Percentiles rank a stretch among this genome's conserved stretches.
Evolutionary conservation across 2,113 vertebrate species (phyloP).

Genomic region (Takifugu bimaculatus): DNA sequence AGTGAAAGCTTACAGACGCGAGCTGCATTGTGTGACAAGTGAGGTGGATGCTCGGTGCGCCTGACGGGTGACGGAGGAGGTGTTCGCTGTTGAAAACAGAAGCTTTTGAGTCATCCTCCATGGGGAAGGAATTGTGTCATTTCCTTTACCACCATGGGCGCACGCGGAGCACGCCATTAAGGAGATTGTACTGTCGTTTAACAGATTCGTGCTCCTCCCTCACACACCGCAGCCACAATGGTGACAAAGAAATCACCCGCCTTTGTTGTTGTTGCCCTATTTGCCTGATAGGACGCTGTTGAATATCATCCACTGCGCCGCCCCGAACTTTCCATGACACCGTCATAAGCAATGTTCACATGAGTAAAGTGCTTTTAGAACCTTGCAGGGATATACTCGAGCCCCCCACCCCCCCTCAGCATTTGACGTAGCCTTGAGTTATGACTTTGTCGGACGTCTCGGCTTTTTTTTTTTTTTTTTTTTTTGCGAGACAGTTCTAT

Average conservation of each 20-base stretch:
- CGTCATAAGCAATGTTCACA: conserved; percentile 7
- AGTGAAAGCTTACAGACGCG: conserved; percentile 43
- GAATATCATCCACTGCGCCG: conserved; percentile 3
- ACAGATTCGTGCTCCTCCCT: conserved; percentile 24
- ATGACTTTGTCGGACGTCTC: conserved; percentile 30
- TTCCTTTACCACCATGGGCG: conserved; percentile 44
- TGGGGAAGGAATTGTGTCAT: conserved; percentile 41
- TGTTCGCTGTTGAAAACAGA: conserved; percentile 28
- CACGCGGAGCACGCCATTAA: conserved; percentile 18
- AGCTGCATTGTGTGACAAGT: conserved; percentile 47
- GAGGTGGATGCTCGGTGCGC: conserved; percentile 36
- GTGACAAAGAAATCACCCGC: conserved; percentile 19
- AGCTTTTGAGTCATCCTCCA: conserved; percentile 36
- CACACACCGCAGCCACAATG: conserved; percentile 3
- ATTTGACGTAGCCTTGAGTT: conserved; percentile 37
- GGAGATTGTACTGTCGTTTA: conserved; percentile 14
- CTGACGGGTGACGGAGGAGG: conserved; percentile 25
- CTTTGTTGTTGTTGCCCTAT: conserved; percentile 25
- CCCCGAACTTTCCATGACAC: conserved; percentile 30
- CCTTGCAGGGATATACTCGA: conserved; percentile 27
- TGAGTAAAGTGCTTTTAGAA: conserved; percentile 19
- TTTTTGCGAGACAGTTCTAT: conserved; percentile 22
- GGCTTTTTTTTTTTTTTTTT: not conserved
- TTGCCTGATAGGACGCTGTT: conserved; percentile 34
- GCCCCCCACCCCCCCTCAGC: conserved; percentile 22